Evolutionary conservation across 1,140 invertebrate genomes (phyloP), one percentile per base, ranked within the genome.

Genomic region (Hypsibius dujardini): DNA sequence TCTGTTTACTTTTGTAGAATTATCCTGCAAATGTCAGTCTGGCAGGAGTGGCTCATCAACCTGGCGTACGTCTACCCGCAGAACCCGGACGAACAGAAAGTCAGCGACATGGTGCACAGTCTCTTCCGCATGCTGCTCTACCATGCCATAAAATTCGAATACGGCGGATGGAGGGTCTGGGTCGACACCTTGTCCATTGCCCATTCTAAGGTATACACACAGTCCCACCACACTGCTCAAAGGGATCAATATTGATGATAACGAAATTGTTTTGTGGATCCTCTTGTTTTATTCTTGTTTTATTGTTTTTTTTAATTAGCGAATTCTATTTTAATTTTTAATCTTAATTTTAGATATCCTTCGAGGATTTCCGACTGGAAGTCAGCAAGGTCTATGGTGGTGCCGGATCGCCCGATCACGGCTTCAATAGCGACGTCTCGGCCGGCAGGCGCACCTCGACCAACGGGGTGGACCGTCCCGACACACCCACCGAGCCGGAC

Each of bases 111-210:
- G 89, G 94, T 98, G 40, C 97, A 97, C 79, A 90, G 92, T 0
- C 81, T 98, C 71, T 98, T 99, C 81, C 83, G 89, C 1, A 96
- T 98, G 90, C 82, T 99, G 45, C 81, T 99, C 1, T 95, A 98
- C 81, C 96, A 99, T 79, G 96, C 96, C 15, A 96, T 99, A 72
- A 97, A 98, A 79, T 91, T 92, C 77, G 96, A 99, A 81, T 98
- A 96, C 77, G 95, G 96, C n/a, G 96, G 96, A 12, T 99, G 96
- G 96, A 83, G 96, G 74, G 96, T 99, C 7, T 99, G 96, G 95
- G 95, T 99, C 2, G 96, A 99, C 79, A 99, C 95, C 0, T 79
- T 99, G 60, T 95, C 96, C 2, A 99, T 99, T 77, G 91, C 98
- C 15, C 96, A 99, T 84, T 98, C 95, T 1, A 98, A 98, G 85